Evolutionary conservation across 2,113 vertebrate genomes (phyloP).

Genomic region (Siniperca knerii): DNA sequence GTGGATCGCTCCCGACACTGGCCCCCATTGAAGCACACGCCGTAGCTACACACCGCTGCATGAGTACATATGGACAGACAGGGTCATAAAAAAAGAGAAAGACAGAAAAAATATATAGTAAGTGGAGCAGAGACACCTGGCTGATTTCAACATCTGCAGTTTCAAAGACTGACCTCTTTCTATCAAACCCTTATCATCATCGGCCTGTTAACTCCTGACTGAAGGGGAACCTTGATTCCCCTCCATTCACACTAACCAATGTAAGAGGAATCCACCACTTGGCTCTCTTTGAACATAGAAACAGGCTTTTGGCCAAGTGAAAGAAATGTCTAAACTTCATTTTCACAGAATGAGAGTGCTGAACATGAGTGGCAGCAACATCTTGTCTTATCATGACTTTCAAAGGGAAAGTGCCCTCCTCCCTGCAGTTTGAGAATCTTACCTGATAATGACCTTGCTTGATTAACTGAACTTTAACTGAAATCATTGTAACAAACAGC

Average conservation of each 20-base stretch:
- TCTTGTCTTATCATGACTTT: conserved; percentile 10
- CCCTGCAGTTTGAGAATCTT: conserved; percentile 10
- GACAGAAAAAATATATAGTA: conserved; percentile 37
- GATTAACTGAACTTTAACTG: conserved; percentile 12
- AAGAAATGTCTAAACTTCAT: conserved; percentile 31
- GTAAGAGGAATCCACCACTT: conserved; percentile 51
- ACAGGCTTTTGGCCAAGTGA: conserved; percentile 26
- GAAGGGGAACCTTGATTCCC: conserved; percentile 44
- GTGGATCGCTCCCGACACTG: conserved; percentile 81
- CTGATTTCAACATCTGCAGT: conserved; percentile 47
- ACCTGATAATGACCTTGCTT: conserved; percentile 16
- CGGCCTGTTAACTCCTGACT: conserved; percentile 53
- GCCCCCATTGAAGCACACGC: conserved; percentile 87
- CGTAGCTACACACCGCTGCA: conserved; percentile 81
- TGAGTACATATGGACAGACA: conserved; percentile 31
- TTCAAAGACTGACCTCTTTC: conserved; percentile 60
- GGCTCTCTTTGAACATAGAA: conserved; percentile 35
- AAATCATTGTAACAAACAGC: conserved; percentile 26
- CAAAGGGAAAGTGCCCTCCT: background rate
- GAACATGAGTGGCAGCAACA: conserved; percentile 33
- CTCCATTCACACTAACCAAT: conserved; percentile 59
- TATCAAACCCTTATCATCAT: conserved; percentile 52
- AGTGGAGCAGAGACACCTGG: conserved; percentile 64
- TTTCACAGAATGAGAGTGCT: conserved; percentile 12
- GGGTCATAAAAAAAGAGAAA: conserved; percentile 19